Evolutionary conservation across 2,888 invertebrate species (phyloP), one percentile per base, ranked within the genome.

Genomic region (Xylocampa areola): DNA sequence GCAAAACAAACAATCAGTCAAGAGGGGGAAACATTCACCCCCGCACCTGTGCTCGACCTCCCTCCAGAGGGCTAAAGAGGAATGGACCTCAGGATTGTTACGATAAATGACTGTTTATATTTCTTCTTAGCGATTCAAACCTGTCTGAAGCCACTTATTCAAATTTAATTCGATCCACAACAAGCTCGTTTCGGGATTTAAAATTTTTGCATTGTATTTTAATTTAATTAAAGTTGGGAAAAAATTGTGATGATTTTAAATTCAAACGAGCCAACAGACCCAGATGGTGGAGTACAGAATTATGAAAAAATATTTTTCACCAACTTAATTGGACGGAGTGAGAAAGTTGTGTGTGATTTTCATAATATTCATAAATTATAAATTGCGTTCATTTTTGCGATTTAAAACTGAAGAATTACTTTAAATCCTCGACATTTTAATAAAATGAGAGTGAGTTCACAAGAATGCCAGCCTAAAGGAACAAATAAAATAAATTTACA

Each of bases 31-130:
- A 60, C 53, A 27, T 68, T 51, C 48, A 64, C 73, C 70, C 74
- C 70, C 66, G 76, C 90, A 90, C 91, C 91, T 90, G 90, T 81
- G 89, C 79, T 77, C 85, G 33, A 51, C 68, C 62, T 73, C 66
- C 63, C 71, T 65, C 68, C 43, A 60, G 69, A 66, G 75, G 68
- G 60, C 63, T 65, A 78, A 77, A 77, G 69, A 80, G 79, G 80
- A 81, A 80, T 77, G 84, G 84, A 86, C 85, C 81, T 73, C 76
- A 68, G 79, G 82, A 87, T 87, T 84, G 84, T 80, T 64, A 76
- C 84, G 86, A 92, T 90, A 89, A 90, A 92, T 91, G 81, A 82
- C 86, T 89, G 89, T 90, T 89, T 90, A 91, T 90, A 89, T 88
- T 84, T 91, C 88, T 87, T 80, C 84, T 80, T 67, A 71, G 58